phyloP scores from a whole-genome alignment of 2,113 vertebrate species.

The Atractosteus spatula region DNA sequence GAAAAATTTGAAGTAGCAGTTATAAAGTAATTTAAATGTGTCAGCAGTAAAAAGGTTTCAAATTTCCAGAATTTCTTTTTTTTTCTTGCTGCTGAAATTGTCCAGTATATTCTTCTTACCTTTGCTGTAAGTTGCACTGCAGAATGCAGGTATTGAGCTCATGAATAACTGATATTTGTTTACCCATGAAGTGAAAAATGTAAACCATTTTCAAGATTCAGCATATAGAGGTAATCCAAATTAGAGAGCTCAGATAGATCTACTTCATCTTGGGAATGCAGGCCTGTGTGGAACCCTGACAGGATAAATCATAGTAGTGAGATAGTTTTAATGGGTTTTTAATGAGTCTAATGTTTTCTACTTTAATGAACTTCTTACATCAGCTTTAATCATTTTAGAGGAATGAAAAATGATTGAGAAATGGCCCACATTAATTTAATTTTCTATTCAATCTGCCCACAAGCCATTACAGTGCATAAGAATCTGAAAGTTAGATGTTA shows the following conservation, averaged over 20 bases:
- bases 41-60: too few species aligned
- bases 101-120: too few species aligned
- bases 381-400: slow-evolving; percentile 86
- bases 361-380: slow-evolving; percentile 94
- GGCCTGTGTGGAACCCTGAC: slow-evolving; percentile 51
- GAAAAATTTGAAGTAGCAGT: too few species aligned
- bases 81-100: too few species aligned
- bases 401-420: slow-evolving; percentile 86
- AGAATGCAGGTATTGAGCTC: too few species aligned
- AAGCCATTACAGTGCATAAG: slow-evolving; percentile 54
- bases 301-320: slow-evolving; percentile 81
- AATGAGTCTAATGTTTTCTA: slow-evolving; percentile 91
- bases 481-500: neutral
- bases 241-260: slow-evolving; percentile 33
- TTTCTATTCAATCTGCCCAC: slow-evolving; percentile 79
- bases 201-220: neutral
- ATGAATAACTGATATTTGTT: slow-evolving; percentile 6
- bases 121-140: too few species aligned
- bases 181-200: neutral
- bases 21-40: too few species aligned
- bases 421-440: slow-evolving; percentile 85
- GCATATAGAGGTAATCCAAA: slow-evolving; percentile 24
- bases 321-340: slow-evolving; percentile 93
- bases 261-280: slow-evolving; percentile 35
- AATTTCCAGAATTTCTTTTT: too few species aligned